Conservation (phyloP, 2,888 invertebrate species). For the Corythucha ciliata region DNA sequence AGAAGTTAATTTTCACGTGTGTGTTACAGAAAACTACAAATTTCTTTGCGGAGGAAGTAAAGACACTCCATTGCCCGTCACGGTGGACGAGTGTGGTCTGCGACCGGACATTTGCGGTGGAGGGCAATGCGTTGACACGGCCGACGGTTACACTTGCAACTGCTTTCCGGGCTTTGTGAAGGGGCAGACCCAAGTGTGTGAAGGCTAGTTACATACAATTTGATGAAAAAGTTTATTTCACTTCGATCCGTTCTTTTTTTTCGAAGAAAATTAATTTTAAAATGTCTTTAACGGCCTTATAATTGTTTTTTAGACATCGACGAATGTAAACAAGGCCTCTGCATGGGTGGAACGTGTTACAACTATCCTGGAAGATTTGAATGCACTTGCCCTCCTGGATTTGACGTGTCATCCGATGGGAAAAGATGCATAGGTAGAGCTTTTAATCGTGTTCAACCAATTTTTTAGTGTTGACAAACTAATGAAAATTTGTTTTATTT, state of each 20-base stretch:
- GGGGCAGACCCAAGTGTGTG: constrained; percentile 46
- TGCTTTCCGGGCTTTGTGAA: constrained; percentile 59
- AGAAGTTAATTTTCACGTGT: constrained; percentile 13
- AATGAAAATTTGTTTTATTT: constrained; percentile 18
- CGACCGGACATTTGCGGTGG: constrained; percentile 61
- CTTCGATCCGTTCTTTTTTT: constrained; percentile 2
- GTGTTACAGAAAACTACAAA: constrained; percentile 49
- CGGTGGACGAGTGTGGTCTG: constrained; percentile 65
- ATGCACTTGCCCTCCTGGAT: constrained; percentile 68
- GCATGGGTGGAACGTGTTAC: constrained; percentile 62
- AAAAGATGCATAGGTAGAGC: constrained; percentile 58
- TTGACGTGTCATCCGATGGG: constrained; percentile 73
- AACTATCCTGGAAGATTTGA: constrained; percentile 65
- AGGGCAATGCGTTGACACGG: constrained; percentile 62
- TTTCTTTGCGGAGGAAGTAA: constrained; percentile 46
- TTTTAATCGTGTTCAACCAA: neutral
- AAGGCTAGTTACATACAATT: constrained; percentile 42
- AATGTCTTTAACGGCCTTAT: neutral
- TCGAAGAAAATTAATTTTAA: neutral
- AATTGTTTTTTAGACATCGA: constrained; percentile 57
- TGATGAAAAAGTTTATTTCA: constrained; percentile 13
- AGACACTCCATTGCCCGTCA: too few relatives aligned
- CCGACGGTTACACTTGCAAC: constrained; percentile 66
- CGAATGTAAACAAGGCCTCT: constrained; percentile 69
- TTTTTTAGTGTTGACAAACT: neutral